Conservation (phyloP, 2,113 vertebrate species). For the Cichladusa arquata region DNA sequence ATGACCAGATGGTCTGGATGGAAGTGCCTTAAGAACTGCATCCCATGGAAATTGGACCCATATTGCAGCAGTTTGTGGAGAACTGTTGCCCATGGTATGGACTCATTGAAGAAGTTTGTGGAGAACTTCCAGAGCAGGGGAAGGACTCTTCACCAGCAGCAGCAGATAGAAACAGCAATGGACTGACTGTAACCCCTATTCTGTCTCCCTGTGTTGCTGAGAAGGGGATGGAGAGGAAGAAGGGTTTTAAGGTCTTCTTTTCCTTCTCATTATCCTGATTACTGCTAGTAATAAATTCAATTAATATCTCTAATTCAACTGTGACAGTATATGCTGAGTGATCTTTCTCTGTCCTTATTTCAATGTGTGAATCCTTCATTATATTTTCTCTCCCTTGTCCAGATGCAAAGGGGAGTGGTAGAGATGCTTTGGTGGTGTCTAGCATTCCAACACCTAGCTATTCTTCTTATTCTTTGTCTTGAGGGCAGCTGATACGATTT, state of each 20-base stretch:
- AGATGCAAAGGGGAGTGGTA: background rate
- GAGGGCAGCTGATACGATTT: background rate
- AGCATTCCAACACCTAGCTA: background rate
- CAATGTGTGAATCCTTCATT: background rate
- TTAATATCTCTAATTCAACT: background rate
- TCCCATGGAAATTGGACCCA: background rate
- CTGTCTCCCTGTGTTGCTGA: background rate
- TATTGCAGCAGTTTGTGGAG: background rate
- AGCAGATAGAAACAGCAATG: background rate
- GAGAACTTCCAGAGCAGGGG: background rate
- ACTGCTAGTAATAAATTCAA: background rate
- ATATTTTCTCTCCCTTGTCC: background rate
- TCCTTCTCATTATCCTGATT: background rate
- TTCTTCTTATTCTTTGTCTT: background rate
- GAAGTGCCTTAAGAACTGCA: background rate
- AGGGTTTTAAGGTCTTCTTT: background rate
- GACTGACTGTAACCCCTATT: background rate
- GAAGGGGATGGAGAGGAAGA: background rate
- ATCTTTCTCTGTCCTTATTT: background rate
- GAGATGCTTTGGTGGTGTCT: background rate
- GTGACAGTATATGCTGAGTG: background rate
- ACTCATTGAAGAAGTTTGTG: accelerated
- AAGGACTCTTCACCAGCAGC: background rate
- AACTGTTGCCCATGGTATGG: background rate
- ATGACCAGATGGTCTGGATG: too few species aligned